Evolutionary conservation across 2,797 vertebrate species (phyloP).

Genomic region (Phataginus tricuspis): DNA sequence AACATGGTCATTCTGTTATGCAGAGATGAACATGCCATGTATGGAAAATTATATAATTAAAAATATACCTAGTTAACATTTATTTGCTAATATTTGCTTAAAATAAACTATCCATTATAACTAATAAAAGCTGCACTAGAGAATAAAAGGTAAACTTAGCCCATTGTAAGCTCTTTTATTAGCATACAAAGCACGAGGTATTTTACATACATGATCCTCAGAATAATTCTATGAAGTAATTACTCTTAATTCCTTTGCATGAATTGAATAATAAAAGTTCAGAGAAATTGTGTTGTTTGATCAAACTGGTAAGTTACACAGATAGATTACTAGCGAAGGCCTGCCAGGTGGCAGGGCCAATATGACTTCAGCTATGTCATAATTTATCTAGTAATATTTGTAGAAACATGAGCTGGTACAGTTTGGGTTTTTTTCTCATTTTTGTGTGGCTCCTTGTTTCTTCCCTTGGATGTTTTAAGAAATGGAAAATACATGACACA

Average conservation of each 20-base stretch:
- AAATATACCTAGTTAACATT: background rate
- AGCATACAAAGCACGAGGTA: background rate
- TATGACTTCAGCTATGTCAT: background rate
- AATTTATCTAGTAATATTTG: background rate
- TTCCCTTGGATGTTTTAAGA: background rate
- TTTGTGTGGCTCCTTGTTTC: fast-evolving
- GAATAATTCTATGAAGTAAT: background rate
- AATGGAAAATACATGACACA: constrained; percentile 53
- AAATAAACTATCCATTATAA: background rate
- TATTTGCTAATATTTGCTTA: constrained; percentile 2
- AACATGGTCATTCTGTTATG: background rate
- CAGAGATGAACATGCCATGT: background rate
- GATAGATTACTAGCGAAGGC: background rate
- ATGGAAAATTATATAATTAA: background rate
- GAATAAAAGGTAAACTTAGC: background rate
- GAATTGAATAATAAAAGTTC: background rate
- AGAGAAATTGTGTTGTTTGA: background rate
- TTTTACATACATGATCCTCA: background rate
- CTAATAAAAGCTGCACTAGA: background rate
- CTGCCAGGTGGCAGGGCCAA: background rate
- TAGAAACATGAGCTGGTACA: background rate
- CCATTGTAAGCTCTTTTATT: background rate
- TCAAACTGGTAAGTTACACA: constrained; percentile 12
- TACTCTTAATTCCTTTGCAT: background rate
- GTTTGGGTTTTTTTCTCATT: background rate